Evolutionary conservation across 2,888 invertebrate genomes (phyloP), one percentile per base, ranked within the genome.

Genomic region (Formica aserva): DNA sequence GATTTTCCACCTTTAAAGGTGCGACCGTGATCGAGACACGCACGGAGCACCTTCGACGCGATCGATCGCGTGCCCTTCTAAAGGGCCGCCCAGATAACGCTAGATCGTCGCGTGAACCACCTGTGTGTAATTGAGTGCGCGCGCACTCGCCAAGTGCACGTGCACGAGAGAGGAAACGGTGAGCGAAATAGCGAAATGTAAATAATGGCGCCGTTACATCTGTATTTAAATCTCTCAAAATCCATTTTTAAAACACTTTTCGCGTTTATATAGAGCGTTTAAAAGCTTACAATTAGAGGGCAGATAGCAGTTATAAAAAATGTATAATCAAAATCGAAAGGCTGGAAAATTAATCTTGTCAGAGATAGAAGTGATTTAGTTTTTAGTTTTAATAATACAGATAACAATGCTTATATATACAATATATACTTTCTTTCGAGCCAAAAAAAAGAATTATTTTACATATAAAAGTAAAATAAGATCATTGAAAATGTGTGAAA

Each of bases 61-160:
- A 89, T 87, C 81, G 84, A 63, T 85, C 22, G 52, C 45, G 63
- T 29, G 80, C 52, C 52, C 66, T 83, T 88, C 78, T 78, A 82
- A 2, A 89, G 85, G 69, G 74, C 69, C 18, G 66, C 67, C 45
- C 55, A 80, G 71, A 82, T 86, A 84, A 86, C 22, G 69, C 76
- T 74, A 57, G 82, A 83, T 86, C 62, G 63, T 63, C 66, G 41
- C 71, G 80, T 22, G 66, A 90, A 87, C 88, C 89, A 90, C 90
- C 89, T 88, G 90, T 87, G 67, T 65, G 67, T 86, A 45, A 48
- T 65, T 57, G 65, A 88, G 86, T 87, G 72, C 69, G 65, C 82
- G 83, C 82, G 83, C 77, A 82, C 86, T 80, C 55, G 69, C 60
- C 72, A 48, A 72, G 90, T 90, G 65, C 90, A 90, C 45, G 69